Conservation (phyloP, 2,888 invertebrate species). For the Megastigmus dorsalis region DNA sequence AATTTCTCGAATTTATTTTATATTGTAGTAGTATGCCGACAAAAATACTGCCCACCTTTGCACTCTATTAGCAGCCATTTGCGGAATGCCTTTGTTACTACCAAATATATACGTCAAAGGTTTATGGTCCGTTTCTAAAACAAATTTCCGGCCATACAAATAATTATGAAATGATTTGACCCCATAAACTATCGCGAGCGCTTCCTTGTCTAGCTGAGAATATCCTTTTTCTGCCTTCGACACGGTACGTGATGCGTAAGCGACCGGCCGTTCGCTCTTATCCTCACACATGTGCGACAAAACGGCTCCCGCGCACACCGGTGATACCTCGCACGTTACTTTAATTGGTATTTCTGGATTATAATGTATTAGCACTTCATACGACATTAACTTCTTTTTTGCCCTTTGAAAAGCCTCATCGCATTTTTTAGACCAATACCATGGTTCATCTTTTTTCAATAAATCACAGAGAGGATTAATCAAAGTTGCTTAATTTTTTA, state of each 20-base stretch:
- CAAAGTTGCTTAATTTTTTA: too few relatives aligned
- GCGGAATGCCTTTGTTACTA: constrained; percentile 55
- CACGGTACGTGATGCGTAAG: constrained; percentile 55
- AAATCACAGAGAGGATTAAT: constrained; percentile 60
- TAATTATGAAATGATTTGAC: constrained; percentile 60
- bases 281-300: constrained; percentile 53
- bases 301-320: constrained; percentile 65
- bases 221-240: constrained; percentile 54
- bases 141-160: constrained; percentile 58
- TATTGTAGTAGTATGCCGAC: constrained; percentile 63
- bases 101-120: constrained; percentile 66
- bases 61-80: constrained; percentile 59
- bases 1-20: too few relatives aligned
- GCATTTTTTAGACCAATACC: background rate
- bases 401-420: constrained; percentile 34
- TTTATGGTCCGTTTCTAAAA: constrained; percentile 67
- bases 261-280: constrained; percentile 54
- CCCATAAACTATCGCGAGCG: constrained; percentile 56
- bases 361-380: constrained; percentile 54
- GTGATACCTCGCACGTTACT: constrained; percentile 70
- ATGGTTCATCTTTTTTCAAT: constrained; percentile 52
- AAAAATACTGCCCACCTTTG: constrained; percentile 62
- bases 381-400: constrained; percentile 35
- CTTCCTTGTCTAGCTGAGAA: constrained; percentile 60
- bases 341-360: constrained; percentile 56